Conservation (phyloP, 2,113 vertebrate species). For the Vireo altiloquus region DNA sequence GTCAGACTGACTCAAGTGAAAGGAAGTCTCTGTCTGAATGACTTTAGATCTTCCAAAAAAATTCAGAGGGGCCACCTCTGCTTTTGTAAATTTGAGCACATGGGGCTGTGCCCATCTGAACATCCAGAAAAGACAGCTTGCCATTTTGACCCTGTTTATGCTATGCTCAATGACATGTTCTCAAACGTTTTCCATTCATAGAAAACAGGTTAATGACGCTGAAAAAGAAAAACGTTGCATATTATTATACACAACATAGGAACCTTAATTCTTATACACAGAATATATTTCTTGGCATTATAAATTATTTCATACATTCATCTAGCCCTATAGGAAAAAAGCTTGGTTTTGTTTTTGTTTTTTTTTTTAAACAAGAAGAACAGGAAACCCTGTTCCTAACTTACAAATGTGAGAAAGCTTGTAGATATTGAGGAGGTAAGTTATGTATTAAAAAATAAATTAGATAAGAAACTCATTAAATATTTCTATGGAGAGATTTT, state of each 20-base stretch:
- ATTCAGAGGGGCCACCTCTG: slow-evolving; percentile 9
- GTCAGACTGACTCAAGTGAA: slow-evolving; percentile 64
- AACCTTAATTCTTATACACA: not conserved
- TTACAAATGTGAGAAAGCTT: not conserved
- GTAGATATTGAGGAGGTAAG: not conserved
- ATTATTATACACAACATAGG: not conserved
- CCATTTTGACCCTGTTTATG: not conserved
- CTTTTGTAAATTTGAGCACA: not conserved
- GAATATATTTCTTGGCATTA: not conserved
- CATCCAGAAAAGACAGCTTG: not conserved
- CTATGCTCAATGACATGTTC: not conserved
- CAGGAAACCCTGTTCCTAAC: not conserved
- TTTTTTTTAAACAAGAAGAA: not conserved
- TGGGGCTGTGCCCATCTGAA: not conserved
- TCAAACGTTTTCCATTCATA: not conserved
- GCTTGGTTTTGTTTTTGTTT: not conserved
- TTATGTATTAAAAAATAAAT: not conserved
- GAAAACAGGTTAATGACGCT: not conserved
- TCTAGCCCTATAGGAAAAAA: not conserved
- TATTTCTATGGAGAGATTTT: not conserved
- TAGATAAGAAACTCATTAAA: not conserved
- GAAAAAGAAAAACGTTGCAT: not conserved
- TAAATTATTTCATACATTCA: not conserved
- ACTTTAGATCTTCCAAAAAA: slow-evolving; percentile 6
- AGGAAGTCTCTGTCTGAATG: slow-evolving; percentile 17